Conservation (phyloP, 2,113 vertebrate genomes). For the Alexandromys fortis region DNA sequence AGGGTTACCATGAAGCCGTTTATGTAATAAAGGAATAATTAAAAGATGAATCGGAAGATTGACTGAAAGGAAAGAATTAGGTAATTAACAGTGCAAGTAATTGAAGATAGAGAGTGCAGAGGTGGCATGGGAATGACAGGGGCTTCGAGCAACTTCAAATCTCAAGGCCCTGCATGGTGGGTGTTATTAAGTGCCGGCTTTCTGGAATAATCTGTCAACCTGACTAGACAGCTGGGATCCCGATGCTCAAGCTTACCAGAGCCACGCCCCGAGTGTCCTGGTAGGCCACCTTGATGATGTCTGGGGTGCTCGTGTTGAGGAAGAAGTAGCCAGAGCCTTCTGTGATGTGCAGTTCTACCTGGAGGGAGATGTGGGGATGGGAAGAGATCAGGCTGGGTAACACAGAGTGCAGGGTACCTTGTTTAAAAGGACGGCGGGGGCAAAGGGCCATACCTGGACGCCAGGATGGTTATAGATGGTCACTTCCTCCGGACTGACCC, state of each 20-base stretch:
- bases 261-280: conserved; percentile 88
- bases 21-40: not conserved
- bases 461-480: conserved; percentile 95
- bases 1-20: not conserved
- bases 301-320: conserved; percentile 90
- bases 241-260: conserved; percentile 86
- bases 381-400: not conserved
- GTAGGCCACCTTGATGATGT: conserved; percentile 87
- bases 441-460: conserved; percentile 86
- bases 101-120: not conserved
- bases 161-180: not conserved
- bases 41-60: not conserved
- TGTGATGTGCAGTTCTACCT: conserved; percentile 90
- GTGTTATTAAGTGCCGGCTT: not conserved
- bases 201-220: fast-evolving
- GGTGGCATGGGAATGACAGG: fast-evolving
- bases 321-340: conserved; percentile 97
- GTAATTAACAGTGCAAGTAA: not conserved
- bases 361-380: conserved; percentile 46
- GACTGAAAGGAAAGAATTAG: not conserved
- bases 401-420: fast-evolving
- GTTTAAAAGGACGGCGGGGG: fast-evolving
- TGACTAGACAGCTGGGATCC: fast-evolving
- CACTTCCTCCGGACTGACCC: conserved; percentile 88
- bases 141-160: not conserved